Base-by-base conservation (phyloP, 2,888 invertebrate genomes). In the Dioctria linearis region DNA sequence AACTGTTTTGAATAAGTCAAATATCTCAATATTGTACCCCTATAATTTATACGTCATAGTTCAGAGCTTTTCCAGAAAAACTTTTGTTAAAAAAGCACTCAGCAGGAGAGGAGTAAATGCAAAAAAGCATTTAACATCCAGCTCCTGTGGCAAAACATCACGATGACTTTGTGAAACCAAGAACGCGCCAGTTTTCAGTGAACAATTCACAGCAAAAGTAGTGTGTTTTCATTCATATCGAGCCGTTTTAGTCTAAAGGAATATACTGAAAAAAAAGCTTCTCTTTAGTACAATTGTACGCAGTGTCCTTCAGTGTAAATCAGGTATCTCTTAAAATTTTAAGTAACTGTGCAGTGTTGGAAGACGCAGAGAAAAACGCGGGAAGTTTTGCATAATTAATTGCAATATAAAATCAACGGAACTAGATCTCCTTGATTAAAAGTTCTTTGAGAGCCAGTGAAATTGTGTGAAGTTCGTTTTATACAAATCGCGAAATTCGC, bases 181-280 rank as follows among this genome's bases (percentile, higher is more conserved):
- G 46, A 71, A 46, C 69, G 69, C 80, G 80, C 80, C 80, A 80
- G 80, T 80, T 80, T 80, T 57, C 63, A 71, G 40, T 25, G 71
- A 80, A 78, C 80, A 8, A 39, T 57, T 13, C 46, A 49, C 13
- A 42, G 42, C 59, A 59, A 5, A 75, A 75, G 57, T 59, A 59
- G 69, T 69, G 57, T 73, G 73, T 25, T 61, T 61, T 61, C 61
- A 61, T 61, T 61, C 61, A 61, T 61, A 37, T 39, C 25, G 39
- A 8, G 61, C 39, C 5, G 37, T 5, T 8, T 13, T 25, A 13
- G 3, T 25, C 54, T 11, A 8, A 61, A 5, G 25, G 54, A 4
- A 8, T 61, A 11, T 5, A 57, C 1, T 5, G 8, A 46, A 8
- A n/a, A 54, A n/a, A 54, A 54, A 54, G 54, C 54, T 54, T 54